Percentiles rank a stretch among this genome's conserved stretches.
phyloP scores from a whole-genome alignment of 1,140 invertebrate genomes.

The Pararge aegeria region DNA sequence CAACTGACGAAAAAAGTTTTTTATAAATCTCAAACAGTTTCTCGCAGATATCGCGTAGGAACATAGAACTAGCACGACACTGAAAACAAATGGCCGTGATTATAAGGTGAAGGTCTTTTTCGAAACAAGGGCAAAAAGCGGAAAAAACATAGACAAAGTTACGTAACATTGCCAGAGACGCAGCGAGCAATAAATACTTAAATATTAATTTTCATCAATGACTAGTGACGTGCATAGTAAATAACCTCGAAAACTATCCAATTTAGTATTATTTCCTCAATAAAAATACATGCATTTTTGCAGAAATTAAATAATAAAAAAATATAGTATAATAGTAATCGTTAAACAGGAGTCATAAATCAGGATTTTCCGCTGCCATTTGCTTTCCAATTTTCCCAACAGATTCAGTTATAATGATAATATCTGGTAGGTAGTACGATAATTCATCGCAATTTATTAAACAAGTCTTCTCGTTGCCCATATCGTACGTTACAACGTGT shows the following conservation, averaged over 20 bases:
- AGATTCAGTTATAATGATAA: too few relatives aligned
- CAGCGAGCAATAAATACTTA: slow-evolving; percentile 14
- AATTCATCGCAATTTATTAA: too few relatives aligned
- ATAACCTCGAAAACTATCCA: slow-evolving; percentile 18
- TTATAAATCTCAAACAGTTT: too few relatives aligned
- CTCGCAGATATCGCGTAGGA: not conserved
- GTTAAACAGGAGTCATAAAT: not conserved
- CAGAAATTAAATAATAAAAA: not conserved
- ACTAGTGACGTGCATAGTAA: not conserved
- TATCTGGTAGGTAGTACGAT: too few relatives aligned
- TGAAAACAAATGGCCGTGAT: slow-evolving; percentile 21
- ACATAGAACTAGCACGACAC: not conserved
- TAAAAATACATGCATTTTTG: not conserved
- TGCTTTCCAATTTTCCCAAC: too few relatives aligned
- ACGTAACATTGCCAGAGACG: slow-evolving; percentile 11
- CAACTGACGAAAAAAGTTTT: too few relatives aligned
- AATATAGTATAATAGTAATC: not conserved
- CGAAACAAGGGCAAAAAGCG: slow-evolving; percentile 15
- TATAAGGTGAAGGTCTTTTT: slow-evolving; percentile 13
- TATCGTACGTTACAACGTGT: too few relatives aligned
- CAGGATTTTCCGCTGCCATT: too few relatives aligned
- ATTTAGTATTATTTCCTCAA: slow-evolving; percentile 8
- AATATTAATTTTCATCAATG: slow-evolving; percentile 18
- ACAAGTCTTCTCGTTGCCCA: too few relatives aligned
- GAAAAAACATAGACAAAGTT: slow-evolving; percentile 10